Percentiles rank a stretch among this genome's conserved stretches.
Conservation (phyloP, 23 tunicate genomes). For the Halocynthia roretzi region DNA sequence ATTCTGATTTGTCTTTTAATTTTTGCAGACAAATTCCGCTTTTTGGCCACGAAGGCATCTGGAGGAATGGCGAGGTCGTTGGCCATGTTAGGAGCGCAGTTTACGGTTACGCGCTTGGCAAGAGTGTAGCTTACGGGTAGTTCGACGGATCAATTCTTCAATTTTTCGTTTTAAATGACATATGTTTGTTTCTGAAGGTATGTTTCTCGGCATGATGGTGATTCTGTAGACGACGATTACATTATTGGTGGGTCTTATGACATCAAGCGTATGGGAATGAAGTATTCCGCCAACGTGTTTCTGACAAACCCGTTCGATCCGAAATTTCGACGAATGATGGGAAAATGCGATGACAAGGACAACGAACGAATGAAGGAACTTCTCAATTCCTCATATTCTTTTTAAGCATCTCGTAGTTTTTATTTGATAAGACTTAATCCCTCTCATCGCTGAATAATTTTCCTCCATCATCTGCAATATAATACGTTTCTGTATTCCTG, state of each 20-base stretch:
- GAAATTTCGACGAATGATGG: slow-evolving; percentile 35
- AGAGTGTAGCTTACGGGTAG: slow-evolving; percentile 67
- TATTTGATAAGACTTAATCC: too few species aligned
- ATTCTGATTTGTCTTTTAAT: background rate
- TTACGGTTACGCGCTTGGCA: slow-evolving; percentile 59
- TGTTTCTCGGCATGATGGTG: slow-evolving; percentile 7
- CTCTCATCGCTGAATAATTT: too few species aligned
- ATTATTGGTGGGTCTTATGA: slow-evolving; percentile 43
- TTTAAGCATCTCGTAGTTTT: too few species aligned
- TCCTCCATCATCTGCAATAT: too few species aligned
- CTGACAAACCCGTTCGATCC: slow-evolving; percentile 57
- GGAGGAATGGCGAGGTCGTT: slow-evolving; percentile 44
- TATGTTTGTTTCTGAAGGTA: slow-evolving; percentile 24
- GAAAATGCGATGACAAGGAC: slow-evolving; percentile 33
- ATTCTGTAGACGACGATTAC: slow-evolving; percentile 15
- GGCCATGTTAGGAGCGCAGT: slow-evolving; percentile 63
- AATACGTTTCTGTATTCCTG: too few species aligned
- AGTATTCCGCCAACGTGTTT: slow-evolving; percentile 45
- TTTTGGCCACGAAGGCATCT: slow-evolving; percentile 64
- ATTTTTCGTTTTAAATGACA: background rate
- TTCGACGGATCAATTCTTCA: background rate
- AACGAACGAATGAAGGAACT: slow-evolving; percentile 14
- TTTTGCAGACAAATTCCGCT: slow-evolving; percentile 49
- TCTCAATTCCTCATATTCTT: background rate
- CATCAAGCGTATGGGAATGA: slow-evolving; percentile 64